phyloP scores from a whole-genome alignment of 2,797 vertebrate species.

The Argyrosomus regius region DNA sequence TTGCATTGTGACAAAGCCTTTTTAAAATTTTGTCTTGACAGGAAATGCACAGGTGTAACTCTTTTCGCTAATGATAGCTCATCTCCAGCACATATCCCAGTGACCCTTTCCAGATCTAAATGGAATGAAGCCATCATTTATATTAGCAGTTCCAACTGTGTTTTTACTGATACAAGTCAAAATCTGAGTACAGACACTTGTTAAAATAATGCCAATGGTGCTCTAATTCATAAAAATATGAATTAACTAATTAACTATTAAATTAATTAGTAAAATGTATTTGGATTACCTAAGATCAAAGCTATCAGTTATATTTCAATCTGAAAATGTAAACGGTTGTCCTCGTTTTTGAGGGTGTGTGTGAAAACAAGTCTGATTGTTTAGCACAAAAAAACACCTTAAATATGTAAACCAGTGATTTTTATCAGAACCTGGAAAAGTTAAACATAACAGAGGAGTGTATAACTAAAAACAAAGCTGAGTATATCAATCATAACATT shows the following conservation, averaged over 20 bases:
- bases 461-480: background rate
- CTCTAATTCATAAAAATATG: background rate
- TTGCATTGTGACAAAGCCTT: background rate
- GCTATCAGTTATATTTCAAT: too few relatives aligned
- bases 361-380: too few relatives aligned
- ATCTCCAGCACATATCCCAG: background rate
- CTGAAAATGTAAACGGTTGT: too few relatives aligned
- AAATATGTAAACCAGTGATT: background rate
- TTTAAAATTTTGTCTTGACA: background rate
- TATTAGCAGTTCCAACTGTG: background rate
- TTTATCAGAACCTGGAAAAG: background rate
- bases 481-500: background rate
- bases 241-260: background rate
- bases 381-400: background rate
- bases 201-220: background rate
- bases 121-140: background rate
- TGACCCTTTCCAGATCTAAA: background rate
- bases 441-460: background rate
- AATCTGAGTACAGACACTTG: too few relatives aligned
- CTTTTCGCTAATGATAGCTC: background rate
- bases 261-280: background rate
- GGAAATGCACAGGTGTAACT: background rate
- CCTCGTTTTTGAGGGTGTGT: too few relatives aligned
- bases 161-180: background rate
- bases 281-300: too few relatives aligned